These are phyloP conservation scores for Calliphora vomitoria DNA, from an alignment of 2,888 invertebrate species.

Conservation along the genomic window DNA sequence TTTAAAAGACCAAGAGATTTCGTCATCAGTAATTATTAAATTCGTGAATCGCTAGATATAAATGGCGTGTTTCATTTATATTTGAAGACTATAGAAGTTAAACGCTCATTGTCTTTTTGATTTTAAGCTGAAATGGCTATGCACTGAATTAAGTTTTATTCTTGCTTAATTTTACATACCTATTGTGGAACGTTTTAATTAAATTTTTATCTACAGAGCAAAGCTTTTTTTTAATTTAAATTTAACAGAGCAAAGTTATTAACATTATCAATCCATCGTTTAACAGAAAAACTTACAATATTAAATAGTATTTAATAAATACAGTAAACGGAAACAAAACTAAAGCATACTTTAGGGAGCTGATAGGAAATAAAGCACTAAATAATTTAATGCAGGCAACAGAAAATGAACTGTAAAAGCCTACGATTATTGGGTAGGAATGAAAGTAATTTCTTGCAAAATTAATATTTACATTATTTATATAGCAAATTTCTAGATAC, in stretches of 20 bases:
- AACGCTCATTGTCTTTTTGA: not conserved
- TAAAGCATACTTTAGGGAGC: conserved; percentile 13
- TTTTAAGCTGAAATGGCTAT: not conserved
- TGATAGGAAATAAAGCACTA: too few relatives aligned
- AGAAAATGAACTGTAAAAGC: too few relatives aligned
- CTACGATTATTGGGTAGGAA: not conserved
- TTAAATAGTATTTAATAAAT: too few relatives aligned
- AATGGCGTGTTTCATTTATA: conserved; percentile 46
- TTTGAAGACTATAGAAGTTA: conserved; percentile 27
- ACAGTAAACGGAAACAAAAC: not conserved
- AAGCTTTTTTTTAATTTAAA: not conserved
- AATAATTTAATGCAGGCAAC: too few relatives aligned
- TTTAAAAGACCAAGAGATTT: conserved; percentile 1
- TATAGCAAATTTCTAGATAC: too few relatives aligned
- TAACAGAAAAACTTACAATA: too few relatives aligned
- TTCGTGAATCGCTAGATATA: conserved; percentile 7
- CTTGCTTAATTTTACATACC: not conserved
- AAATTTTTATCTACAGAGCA: not conserved
- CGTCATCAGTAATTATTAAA: not conserved
- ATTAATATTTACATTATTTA: too few relatives aligned
- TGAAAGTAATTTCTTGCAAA: too few relatives aligned
- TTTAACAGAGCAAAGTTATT: not conserved
- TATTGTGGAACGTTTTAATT: not conserved
- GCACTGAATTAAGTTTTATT: not conserved
- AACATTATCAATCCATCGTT: not conserved